phyloP scores from a whole-genome alignment of 1,140 invertebrate species.

The Mycetomoellerius zeteki region DNA sequence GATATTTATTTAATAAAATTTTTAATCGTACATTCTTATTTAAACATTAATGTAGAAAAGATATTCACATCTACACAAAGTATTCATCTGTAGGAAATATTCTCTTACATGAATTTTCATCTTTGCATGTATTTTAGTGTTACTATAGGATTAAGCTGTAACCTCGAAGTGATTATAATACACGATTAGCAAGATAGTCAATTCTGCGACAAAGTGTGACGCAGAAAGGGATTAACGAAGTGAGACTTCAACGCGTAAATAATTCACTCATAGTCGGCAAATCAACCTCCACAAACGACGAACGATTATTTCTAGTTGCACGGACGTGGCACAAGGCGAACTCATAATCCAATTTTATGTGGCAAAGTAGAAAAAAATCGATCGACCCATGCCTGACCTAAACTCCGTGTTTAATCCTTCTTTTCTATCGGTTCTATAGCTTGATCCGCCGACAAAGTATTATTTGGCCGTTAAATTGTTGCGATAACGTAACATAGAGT shows the following conservation, averaged over 20 bases:
- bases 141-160: background rate
- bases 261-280: constrained; percentile 21
- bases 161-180: background rate
- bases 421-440: constrained; percentile 61
- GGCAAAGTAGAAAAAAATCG: constrained; percentile 62
- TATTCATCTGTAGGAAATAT: no score
- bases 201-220: background rate
- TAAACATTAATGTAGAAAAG: no score
- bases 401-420: constrained; percentile 67
- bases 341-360: constrained; percentile 46
- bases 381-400: constrained; percentile 41
- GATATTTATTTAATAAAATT: background rate
- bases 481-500: constrained; percentile 20
- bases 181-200: background rate
- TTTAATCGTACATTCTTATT: background rate
- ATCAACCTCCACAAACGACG: constrained; percentile 24
- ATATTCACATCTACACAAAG: no score
- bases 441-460: constrained; percentile 9
- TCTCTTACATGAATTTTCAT: background rate
- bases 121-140: background rate
- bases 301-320: constrained; percentile 36
- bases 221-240: background rate
- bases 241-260: constrained; percentile 17
- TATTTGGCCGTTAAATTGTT: constrained; percentile 49
- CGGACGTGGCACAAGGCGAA: background rate